These are phyloP conservation scores for Esox masquinongy DNA, from an alignment of 2,797 vertebrate species.

Conservation along the genomic window DNA sequence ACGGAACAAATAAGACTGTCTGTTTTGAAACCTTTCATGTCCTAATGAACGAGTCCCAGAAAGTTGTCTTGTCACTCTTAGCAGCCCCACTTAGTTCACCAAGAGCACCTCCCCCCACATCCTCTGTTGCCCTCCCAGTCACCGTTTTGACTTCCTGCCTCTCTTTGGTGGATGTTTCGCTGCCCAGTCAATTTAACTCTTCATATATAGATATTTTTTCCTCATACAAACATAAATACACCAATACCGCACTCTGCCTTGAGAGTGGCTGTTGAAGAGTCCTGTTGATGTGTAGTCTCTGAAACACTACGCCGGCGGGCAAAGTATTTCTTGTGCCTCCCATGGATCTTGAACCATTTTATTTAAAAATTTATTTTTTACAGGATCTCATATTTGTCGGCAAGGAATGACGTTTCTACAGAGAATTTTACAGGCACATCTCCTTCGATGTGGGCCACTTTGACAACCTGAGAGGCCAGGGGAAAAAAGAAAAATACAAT, in stretches of 20 bases:
- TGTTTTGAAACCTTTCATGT: neutral
- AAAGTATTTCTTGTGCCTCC: constrained; percentile 27
- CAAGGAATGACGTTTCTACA: constrained; percentile 91
- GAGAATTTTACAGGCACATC: constrained; percentile 90
- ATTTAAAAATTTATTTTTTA: constrained; percentile 64
- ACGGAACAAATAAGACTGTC: neutral
- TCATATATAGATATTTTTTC: constrained; percentile 64
- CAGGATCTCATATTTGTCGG: constrained; percentile 98
- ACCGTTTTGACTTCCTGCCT: constrained; percentile 9
- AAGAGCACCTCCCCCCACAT: neutral
- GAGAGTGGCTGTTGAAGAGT: constrained; percentile 45
- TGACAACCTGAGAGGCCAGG: constrained; percentile 80
- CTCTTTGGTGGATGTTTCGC: constrained; percentile 17
- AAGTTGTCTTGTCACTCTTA: neutral
- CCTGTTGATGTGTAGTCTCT: constrained; percentile 66
- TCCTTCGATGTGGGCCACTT: constrained; percentile 89
- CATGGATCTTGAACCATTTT: constrained; percentile 45
- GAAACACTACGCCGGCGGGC: constrained; percentile 63
- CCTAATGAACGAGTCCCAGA: neutral
- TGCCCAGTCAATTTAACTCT: constrained; percentile 62
- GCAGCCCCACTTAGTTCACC: neutral
- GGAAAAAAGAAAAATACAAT: neutral
- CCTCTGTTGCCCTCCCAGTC: neutral
- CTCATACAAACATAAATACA: constrained; percentile 80
- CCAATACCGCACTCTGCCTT: constrained; percentile 63